These are phyloP conservation scores for Himantopus leucocephalus DNA, from an alignment of 2,113 vertebrate species.

Conservation along the genomic window DNA sequence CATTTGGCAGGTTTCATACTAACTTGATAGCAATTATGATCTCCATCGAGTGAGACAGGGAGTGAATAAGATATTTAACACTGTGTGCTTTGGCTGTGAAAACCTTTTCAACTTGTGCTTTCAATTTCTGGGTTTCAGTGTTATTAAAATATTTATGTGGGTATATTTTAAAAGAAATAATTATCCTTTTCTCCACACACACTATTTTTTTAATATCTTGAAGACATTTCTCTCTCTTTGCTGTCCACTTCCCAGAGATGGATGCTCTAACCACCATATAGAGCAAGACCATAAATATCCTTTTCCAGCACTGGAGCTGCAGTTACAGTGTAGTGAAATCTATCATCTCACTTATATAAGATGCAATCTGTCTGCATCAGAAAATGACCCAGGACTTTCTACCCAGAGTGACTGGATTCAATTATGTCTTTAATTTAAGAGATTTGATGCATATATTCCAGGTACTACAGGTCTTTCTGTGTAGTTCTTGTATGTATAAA, in stretches of 20 bases:
- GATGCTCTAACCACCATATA: conserved; percentile 75
- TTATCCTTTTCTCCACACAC: background rate
- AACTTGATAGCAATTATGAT: conserved; percentile 58
- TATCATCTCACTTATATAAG: conserved; percentile 71
- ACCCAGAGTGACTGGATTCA: conserved; percentile 78
- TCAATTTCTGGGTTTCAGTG: conserved; percentile 6
- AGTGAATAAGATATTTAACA: conserved; percentile 23
- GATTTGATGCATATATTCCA: conserved; percentile 77
- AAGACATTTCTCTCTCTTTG: conserved; percentile 83
- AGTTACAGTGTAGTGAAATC: conserved; percentile 79
- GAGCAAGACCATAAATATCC: conserved; percentile 76
- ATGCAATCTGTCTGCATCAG: conserved; percentile 79
- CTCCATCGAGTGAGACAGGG: conserved; percentile 8
- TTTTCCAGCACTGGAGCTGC: conserved; percentile 80
- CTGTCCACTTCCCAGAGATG: conserved; percentile 71
- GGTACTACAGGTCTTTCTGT: conserved; percentile 35
- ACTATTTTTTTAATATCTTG: conserved; percentile 30
- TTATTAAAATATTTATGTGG: conserved; percentile 39
- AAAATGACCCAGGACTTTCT: conserved; percentile 85
- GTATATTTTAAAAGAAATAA: conserved; percentile 28
- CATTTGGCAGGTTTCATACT: conserved; percentile 35
- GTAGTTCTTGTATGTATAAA: background rate
- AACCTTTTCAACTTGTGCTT: conserved; percentile 37
- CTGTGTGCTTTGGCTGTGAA: background rate
- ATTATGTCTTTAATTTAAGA: conserved; percentile 82